Conservation (phyloP, 2,797 vertebrate species). For the Telmatherina bonti region DNA sequence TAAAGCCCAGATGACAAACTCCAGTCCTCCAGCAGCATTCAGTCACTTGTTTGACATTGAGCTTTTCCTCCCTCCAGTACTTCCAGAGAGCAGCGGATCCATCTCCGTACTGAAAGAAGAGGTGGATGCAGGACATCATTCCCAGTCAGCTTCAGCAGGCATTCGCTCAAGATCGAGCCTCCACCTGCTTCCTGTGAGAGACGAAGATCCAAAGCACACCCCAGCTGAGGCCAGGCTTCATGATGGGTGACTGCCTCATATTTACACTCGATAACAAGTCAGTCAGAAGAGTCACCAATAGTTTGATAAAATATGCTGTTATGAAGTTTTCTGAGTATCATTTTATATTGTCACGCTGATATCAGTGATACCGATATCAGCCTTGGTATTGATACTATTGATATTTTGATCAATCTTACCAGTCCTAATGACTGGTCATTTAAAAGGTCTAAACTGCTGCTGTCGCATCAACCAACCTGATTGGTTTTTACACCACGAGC, state of each 20-base stretch:
- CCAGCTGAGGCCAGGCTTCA: slow-evolving; percentile 36
- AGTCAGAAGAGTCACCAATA: background rate
- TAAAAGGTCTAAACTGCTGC: too few relatives aligned
- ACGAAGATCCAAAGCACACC: slow-evolving; percentile 29
- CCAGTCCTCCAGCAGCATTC: too few relatives aligned
- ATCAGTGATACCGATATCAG: too few relatives aligned
- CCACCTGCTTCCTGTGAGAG: slow-evolving; percentile 29
- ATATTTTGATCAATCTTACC: too few relatives aligned
- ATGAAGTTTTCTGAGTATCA: background rate
- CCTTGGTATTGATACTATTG: too few relatives aligned
- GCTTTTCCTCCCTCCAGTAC: too few relatives aligned
- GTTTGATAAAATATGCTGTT: background rate
- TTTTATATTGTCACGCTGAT: too few relatives aligned
- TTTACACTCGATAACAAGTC: background rate
- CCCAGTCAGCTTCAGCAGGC: slow-evolving; percentile 27
- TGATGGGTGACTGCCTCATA: slow-evolving; percentile 54
- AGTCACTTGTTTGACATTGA: too few relatives aligned
- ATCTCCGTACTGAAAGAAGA: slow-evolving; percentile 61
- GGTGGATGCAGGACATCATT: slow-evolving; percentile 14
- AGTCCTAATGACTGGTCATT: too few relatives aligned
- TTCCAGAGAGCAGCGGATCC: slow-evolving; percentile 17
- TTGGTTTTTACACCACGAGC: too few relatives aligned
- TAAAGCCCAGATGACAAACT: too few relatives aligned
- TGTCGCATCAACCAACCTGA: too few relatives aligned
- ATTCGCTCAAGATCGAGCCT: slow-evolving; percentile 24